Evolutionary conservation across 2,888 invertebrate species (phyloP).

Genomic region (Melangyna quadrimaculata): DNA sequence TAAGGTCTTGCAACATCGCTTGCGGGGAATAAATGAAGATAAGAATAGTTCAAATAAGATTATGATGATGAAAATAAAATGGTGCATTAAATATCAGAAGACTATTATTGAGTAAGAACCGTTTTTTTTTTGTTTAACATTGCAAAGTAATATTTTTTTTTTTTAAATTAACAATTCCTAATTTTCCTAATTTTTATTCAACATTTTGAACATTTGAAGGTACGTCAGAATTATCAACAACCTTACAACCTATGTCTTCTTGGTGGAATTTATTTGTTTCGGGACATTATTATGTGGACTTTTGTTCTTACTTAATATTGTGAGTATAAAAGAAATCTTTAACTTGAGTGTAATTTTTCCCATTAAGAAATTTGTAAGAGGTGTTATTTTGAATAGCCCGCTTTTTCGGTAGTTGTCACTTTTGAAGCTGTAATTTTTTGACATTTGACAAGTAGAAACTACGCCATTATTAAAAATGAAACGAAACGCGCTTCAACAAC

Average conservation of each 20-base stretch:
- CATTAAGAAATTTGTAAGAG: not conserved
- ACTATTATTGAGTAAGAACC: constrained; percentile 74
- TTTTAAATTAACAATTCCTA: not conserved
- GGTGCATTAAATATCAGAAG: constrained; percentile 77
- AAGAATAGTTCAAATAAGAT: constrained; percentile 27
- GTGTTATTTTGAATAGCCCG: no score
- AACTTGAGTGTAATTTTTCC: not conserved
- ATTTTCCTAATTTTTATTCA: not conserved
- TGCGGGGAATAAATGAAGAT: constrained; percentile 69
- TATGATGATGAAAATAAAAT: constrained; percentile 73
- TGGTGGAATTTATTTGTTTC: constrained; percentile 73
- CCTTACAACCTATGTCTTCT: constrained; percentile 57
- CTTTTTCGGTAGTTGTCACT: no score
- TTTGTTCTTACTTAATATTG: constrained; percentile 77
- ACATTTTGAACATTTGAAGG: constrained; percentile 4
- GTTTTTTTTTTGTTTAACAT: no score
- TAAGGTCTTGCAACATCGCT: constrained; percentile 75
- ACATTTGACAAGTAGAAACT: no score
- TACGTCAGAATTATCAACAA: constrained; percentile 73
- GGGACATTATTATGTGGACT: constrained; percentile 77
- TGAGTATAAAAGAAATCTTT: constrained; percentile 50
- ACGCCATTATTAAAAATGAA: no score
- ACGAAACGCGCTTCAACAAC: no score
- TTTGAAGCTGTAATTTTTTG: no score
- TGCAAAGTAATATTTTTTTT: no score